A percentile compares a stretch with the other conserved stretches of the same genome.
Evolutionary conservation across 1,140 invertebrate genomes (phyloP).

Genomic region (Octopus bimaculoides): DNA sequence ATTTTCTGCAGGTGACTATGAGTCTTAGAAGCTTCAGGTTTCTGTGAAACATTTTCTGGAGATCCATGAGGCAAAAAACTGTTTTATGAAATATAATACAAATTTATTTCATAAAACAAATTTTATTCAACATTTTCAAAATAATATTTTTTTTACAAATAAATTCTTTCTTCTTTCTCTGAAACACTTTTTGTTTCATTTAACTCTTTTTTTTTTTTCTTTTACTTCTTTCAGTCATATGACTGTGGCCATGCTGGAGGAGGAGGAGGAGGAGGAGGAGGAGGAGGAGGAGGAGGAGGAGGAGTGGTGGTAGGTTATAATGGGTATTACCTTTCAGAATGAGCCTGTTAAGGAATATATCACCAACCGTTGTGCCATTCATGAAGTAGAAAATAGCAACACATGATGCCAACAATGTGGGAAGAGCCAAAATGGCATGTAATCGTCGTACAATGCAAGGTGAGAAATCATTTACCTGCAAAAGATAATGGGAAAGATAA

Average conservation of each 20-base stretch:
- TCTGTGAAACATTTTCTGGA: too few species aligned
- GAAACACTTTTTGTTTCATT: too few species aligned
- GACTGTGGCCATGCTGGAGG: neutral
- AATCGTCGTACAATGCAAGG: constrained; percentile 61
- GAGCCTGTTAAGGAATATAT: constrained; percentile 62
- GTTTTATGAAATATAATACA: too few species aligned
- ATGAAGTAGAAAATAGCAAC: constrained; percentile 86
- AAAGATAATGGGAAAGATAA: neutral
- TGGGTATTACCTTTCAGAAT: constrained; percentile 34
- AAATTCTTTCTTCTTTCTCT: too few species aligned
- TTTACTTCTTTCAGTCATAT: too few species aligned
- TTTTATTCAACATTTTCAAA: too few species aligned
- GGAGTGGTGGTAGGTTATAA: neutral
- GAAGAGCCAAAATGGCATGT: constrained; percentile 67
- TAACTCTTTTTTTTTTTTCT: too few species aligned
- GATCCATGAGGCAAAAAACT: too few species aligned
- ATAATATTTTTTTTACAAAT: too few species aligned
- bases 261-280: neutral
- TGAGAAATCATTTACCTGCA: constrained; percentile 33
- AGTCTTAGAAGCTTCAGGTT: too few species aligned
- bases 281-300: neutral
- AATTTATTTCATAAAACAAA: too few species aligned
- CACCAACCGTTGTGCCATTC: constrained; percentile 70
- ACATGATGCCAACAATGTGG: constrained; percentile 73
- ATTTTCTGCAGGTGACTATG: too few species aligned